Evolutionary conservation across 2,888 invertebrate genomes (phyloP).

Genomic region (Cataglyphis cursor): DNA sequence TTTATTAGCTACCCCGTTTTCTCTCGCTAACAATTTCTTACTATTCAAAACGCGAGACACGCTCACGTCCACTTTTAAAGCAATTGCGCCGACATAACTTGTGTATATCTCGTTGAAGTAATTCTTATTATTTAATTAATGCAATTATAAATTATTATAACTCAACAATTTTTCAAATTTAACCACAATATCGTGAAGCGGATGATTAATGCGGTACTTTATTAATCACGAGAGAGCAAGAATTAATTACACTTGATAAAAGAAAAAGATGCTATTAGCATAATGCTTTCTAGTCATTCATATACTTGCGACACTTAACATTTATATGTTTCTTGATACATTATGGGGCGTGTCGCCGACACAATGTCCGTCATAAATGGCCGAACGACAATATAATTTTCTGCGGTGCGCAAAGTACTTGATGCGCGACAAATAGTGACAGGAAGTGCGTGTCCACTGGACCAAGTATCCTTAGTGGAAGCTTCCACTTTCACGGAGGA

Average conservation of each 20-base stretch:
- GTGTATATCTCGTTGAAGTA: neutral
- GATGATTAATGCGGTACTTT: neutral
- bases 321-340: constrained; percentile 2
- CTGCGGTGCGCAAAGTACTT: constrained; percentile 62
- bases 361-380: constrained; percentile 46
- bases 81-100: neutral
- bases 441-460: constrained; percentile 82
- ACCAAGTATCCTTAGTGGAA: constrained; percentile 79
- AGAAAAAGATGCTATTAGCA: neutral
- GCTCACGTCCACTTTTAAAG: neutral
- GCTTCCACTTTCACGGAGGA: constrained; percentile 82
- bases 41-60: constrained; percentile 20
- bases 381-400: constrained; percentile 72
- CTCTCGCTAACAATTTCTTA: constrained; percentile 52
- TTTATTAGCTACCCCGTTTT: constrained; percentile 69
- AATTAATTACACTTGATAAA: neutral
- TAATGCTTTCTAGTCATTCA: neutral
- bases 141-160: constrained; percentile 13
- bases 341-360: constrained; percentile 18
- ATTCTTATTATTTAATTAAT: neutral
- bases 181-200: neutral
- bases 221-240: neutral
- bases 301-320: neutral
- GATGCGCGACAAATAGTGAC: constrained; percentile 77
- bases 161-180: neutral